phyloP scores from a whole-genome alignment of 2,888 invertebrate genomes.

The Drosophila silvestris region DNA sequence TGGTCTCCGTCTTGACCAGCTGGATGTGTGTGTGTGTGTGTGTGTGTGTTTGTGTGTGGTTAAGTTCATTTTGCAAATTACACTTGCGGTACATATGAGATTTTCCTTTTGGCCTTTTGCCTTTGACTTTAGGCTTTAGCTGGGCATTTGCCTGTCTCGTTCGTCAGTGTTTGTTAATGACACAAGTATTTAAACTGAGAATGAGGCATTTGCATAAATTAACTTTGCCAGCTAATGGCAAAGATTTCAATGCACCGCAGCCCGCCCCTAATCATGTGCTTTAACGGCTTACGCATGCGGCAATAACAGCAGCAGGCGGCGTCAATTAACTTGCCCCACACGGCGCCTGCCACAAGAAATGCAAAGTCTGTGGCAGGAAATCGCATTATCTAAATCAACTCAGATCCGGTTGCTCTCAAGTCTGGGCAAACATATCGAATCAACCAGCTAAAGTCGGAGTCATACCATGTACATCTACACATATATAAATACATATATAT shows the following conservation, averaged over 20 bases:
- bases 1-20: constrained; percentile 65
- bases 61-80: constrained; percentile 69
- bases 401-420: constrained; percentile 27
- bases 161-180: constrained; percentile 66
- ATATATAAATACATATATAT: background rate
- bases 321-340: constrained; percentile 34
- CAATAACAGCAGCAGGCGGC: constrained; percentile 10
- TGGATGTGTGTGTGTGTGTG: constrained; percentile 1
- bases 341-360: constrained; percentile 29
- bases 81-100: constrained; percentile 64
- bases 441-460: constrained; percentile 15
- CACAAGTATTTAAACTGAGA: constrained; percentile 68
- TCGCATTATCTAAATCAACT: constrained; percentile 61
- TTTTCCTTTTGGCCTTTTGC: constrained; percentile 32
- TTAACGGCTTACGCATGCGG: constrained; percentile 13
- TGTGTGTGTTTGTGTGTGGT: constrained; percentile 49
- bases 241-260: constrained; percentile 5
- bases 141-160: constrained; percentile 7
- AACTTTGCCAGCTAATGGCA: constrained; percentile 55
- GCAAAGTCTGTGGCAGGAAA: constrained; percentile 48
- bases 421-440: constrained; percentile 51
- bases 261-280: background rate
- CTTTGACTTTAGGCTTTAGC: constrained; percentile 16
- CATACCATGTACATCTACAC: background rate
- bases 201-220: constrained; percentile 74